Percentiles rank a stretch among this genome's conserved stretches.
These are phyloP conservation scores for Heliconius ismenius DNA, from an alignment of 2,888 invertebrate species.

Conservation along the genomic window DNA sequence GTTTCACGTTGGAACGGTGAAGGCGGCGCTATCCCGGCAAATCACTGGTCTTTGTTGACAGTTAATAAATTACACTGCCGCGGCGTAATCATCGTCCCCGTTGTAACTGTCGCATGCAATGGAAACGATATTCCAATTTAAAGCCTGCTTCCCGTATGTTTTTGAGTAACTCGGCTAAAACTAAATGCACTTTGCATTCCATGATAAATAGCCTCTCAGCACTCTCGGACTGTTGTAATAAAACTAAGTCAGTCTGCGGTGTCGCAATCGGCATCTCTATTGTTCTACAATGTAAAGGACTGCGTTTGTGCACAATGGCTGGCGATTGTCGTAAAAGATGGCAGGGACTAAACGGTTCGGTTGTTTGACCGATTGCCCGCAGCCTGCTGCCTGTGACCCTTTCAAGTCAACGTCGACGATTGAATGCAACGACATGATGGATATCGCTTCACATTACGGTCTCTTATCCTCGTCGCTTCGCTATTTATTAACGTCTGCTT, in stretches of 20 bases:
- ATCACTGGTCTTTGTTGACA: slow-evolving; percentile 59
- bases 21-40: slow-evolving; percentile 57
- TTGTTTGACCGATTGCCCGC: slow-evolving; percentile 68
- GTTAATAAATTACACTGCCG: slow-evolving; percentile 61
- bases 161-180: slow-evolving; percentile 52
- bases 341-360: slow-evolving; percentile 69
- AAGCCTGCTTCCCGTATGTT: slow-evolving; percentile 52
- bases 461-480: slow-evolving; percentile 54
- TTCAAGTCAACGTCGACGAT: slow-evolving; percentile 55
- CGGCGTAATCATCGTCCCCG: slow-evolving; percentile 65
- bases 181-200: slow-evolving; percentile 51
- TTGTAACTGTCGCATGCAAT: slow-evolving; percentile 65
- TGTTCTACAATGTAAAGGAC: slow-evolving; percentile 55
- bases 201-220: slow-evolving; percentile 47
- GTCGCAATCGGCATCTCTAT: slow-evolving; percentile 54
- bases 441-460: slow-evolving; percentile 56
- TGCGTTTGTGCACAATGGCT: slow-evolving; percentile 58
- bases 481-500: slow-evolving; percentile 52
- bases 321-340: slow-evolving; percentile 64
- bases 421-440: slow-evolving; percentile 60
- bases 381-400: slow-evolving; percentile 56
- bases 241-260: slow-evolving; percentile 50
- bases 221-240: slow-evolving; percentile 45
- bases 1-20: slow-evolving; percentile 52
- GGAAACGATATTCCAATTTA: slow-evolving; percentile 51